Conservation (phyloP, 2,113 vertebrate genomes). For the Rattus rattus region DNA sequence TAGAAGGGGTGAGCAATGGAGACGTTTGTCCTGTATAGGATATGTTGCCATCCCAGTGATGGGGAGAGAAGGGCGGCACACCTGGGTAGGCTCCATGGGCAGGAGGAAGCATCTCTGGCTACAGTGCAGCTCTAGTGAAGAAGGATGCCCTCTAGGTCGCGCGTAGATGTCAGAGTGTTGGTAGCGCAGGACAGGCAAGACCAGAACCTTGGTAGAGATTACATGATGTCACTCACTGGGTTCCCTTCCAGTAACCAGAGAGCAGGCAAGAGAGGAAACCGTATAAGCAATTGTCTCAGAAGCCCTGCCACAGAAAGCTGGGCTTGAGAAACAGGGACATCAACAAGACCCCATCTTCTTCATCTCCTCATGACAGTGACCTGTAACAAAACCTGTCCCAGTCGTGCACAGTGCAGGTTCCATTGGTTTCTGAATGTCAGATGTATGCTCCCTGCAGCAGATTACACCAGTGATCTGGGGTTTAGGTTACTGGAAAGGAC, state of each 20-base stretch:
- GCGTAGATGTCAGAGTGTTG: neutral
- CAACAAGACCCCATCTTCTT: too few relatives aligned
- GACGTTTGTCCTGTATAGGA: neutral
- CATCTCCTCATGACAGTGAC: neutral
- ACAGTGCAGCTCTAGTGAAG: neutral
- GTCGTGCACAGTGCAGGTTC: neutral
- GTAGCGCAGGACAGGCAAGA: neutral
- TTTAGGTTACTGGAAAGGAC: neutral
- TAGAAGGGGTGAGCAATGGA: too few relatives aligned
- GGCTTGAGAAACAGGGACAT: neutral
- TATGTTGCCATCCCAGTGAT: neutral
- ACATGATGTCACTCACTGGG: neutral
- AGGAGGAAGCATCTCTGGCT: neutral
- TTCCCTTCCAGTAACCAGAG: neutral
- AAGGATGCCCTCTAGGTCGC: neutral
- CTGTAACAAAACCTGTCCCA: neutral
- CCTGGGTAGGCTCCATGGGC: neutral
- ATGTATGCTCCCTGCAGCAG: neutral
- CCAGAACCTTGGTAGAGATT: neutral
- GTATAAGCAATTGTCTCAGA: neutral
- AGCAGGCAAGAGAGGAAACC: neutral
- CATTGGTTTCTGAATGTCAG: neutral
- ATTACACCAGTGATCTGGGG: rapidly evolving
- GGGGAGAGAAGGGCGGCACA: neutral
- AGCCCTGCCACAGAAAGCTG: neutral